Percentiles rank a stretch among this genome's conserved stretches.
These are phyloP conservation scores for Teleogryllus oceanicus DNA, from an alignment of 2,888 invertebrate species.

Conservation along the genomic window DNA sequence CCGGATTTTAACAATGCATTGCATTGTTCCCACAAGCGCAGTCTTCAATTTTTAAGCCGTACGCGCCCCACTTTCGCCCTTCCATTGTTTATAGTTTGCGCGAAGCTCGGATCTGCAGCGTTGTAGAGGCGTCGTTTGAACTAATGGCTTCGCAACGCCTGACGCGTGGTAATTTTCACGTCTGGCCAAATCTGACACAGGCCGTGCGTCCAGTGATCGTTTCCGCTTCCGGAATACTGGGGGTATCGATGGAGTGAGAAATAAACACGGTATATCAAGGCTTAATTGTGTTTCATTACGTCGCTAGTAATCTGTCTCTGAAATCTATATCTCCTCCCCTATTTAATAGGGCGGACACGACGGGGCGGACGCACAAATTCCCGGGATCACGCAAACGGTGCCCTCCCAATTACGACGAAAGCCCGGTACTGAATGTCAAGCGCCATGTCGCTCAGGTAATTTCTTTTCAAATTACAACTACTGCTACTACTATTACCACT, in stretches of 20 bases:
- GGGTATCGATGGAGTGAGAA: background rate
- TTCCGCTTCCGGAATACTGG: background rate
- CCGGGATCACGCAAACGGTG: background rate
- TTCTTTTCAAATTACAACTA: background rate
- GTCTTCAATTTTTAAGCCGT: background rate
- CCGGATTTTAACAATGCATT: background rate
- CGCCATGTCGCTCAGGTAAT: background rate
- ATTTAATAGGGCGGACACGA: background rate
- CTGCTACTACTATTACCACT: background rate
- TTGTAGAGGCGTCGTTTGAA: background rate
- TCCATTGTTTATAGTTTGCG: background rate
- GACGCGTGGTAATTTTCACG: background rate
- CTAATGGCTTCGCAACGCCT: background rate
- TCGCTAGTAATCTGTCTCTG: background rate
- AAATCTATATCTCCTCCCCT: slow-evolving; percentile 11
- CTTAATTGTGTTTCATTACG: slow-evolving; percentile 2
- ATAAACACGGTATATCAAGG: slow-evolving; percentile 3
- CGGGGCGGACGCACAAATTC: background rate
- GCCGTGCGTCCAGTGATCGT: background rate
- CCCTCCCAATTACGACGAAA: background rate
- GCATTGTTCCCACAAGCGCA: background rate
- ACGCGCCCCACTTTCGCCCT: background rate
- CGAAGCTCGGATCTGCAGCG: background rate
- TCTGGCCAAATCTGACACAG: slow-evolving; percentile 4
- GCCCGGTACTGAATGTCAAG: background rate